Evolutionary conservation across 2,797 vertebrate species (phyloP).

Genomic region (Cuculus canorus): DNA sequence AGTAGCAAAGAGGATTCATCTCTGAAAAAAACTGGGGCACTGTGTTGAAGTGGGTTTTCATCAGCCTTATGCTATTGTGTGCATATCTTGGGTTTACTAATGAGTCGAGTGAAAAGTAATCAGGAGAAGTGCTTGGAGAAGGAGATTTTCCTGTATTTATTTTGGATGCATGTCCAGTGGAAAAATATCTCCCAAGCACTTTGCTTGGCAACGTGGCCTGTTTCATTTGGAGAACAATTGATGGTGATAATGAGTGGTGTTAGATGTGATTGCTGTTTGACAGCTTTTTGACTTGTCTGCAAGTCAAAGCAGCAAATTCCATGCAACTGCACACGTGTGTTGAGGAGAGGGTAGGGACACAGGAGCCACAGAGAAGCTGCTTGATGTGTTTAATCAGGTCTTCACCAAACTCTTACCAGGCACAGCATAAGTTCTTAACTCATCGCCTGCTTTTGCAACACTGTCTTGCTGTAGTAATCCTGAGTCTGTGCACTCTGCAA

Average conservation of each 20-base stretch:
- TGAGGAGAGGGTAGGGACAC: not conserved
- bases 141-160: constrained; percentile 79
- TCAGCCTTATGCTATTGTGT: constrained; percentile 55
- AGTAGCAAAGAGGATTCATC: constrained; percentile 65
- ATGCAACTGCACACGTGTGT: not conserved
- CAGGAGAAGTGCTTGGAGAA: constrained; percentile 73
- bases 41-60: constrained; percentile 77
- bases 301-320: constrained; percentile 26
- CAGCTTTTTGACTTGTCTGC: constrained; percentile 33
- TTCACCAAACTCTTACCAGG: not conserved
- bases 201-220: constrained; percentile 78
- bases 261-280: constrained; percentile 47
- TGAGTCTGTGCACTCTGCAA: not conserved
- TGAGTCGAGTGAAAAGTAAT: constrained; percentile 68
- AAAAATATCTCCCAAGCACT: constrained; percentile 82
- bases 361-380: not conserved
- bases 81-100: constrained; percentile 30
- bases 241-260: constrained; percentile 81
- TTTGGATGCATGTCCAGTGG: constrained; percentile 81
- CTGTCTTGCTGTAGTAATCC: not conserved
- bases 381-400: not conserved
- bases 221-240: constrained; percentile 83
- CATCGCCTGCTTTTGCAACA: rapidly evolving
- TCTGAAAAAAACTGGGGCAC: constrained; percentile 66
- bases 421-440: rapidly evolving